Base-by-base conservation (phyloP, 2,113 vertebrate species). In the Sclerurus mexicanus region DNA sequence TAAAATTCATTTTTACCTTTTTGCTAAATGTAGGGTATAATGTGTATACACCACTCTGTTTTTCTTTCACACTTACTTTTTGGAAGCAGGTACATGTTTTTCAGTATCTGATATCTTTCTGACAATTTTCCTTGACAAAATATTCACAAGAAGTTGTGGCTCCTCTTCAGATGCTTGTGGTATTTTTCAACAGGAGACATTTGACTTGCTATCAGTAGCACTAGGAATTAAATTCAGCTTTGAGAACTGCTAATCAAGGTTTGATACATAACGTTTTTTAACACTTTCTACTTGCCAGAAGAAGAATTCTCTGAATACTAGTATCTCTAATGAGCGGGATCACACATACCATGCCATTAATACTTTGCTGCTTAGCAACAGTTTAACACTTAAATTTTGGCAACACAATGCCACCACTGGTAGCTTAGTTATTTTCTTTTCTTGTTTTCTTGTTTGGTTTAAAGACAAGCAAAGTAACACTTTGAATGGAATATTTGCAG, bases 51-150 rank as follows among this genome's bases (percentile, higher is more conserved):
- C 2, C 7, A 28, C 10, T 28, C 20, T 53, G 21, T 0, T 53
- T 89, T 81, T 71, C 22, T 89, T 79, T 69, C 18, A 31, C 15
- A 9, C 2, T 25, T 60, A 9, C 1, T 25, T 56, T 91, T 58
- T 69, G 37, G 30, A 73, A 81, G 23, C 13, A 62, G 23, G 22
- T 4, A 12, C 5, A 9, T 18, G 1, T 59, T 96, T 89, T 75
- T 63, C 60, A 78, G 39, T 63, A 69, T 67, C 19, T 46, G 33
- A 67, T 89, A 10, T 42, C 81, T 89, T 89, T 94, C 85, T 93
- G 66, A 92, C 44, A 75, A 82, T 90, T 92, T 74, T 95, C 39
- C 40, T 73, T 42, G 73, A 88, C 63, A 95, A 96, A 76, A 95
- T 40, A 93, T 80, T 88, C 93, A 75, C 78, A 93, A 87, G 64